Conservation (phyloP, 1,140 invertebrate species). For the Archivesica marissinica region DNA sequence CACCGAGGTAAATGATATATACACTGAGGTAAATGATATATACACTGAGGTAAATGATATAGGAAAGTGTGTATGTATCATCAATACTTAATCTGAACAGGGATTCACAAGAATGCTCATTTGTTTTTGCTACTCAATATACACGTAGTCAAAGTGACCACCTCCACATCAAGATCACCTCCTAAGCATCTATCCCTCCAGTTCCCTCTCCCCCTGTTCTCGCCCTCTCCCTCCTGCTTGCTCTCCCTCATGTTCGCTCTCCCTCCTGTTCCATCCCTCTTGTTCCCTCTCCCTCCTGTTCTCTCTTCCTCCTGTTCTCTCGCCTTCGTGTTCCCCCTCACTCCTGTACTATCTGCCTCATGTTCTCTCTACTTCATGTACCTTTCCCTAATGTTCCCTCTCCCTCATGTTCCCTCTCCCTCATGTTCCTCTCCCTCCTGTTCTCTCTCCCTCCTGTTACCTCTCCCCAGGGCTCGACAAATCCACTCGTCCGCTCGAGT, state of each 20-base stretch:
- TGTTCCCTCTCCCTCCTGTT: not conserved
- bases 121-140: not conserved
- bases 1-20: no score
- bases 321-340: not conserved
- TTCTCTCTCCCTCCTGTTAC: no score
- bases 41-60: slow-evolving; percentile 2
- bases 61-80: slow-evolving; percentile 4
- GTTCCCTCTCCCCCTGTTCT: no score
- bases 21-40: not conserved
- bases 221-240: not conserved
- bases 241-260: not conserved
- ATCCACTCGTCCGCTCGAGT: no score
- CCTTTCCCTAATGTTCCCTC: no score
- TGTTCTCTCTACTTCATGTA: not conserved
- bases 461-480: no score
- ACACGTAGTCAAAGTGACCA: not conserved
- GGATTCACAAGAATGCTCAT: not conserved
- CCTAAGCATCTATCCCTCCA: not conserved
- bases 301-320: no score
- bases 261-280: not conserved
- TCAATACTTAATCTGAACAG: not conserved
- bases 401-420: no score
- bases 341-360: not conserved
- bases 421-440: no score
- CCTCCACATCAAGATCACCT: not conserved